These are phyloP conservation scores for Dryobota labecula DNA, from an alignment of 2,888 invertebrate species.

Conservation along the genomic window DNA sequence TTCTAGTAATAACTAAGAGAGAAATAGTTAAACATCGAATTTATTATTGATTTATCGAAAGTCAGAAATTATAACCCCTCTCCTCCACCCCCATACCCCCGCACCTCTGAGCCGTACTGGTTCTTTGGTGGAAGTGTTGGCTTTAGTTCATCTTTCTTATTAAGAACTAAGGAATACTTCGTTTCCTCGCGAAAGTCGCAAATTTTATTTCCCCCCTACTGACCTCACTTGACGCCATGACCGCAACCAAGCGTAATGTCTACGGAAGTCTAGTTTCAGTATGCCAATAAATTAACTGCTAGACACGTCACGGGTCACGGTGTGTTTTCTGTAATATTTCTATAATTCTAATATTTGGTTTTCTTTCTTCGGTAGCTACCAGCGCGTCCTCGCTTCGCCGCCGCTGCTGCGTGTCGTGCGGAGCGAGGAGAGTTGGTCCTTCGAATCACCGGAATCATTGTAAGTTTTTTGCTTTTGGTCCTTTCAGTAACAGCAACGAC, in stretches of 20 bases:
- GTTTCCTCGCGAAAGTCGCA: background rate
- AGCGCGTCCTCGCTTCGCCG: constrained; percentile 31
- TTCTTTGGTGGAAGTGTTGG: background rate
- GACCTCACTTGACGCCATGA: background rate
- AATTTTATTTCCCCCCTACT: background rate
- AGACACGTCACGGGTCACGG: background rate
- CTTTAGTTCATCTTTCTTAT: background rate
- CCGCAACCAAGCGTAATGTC: background rate
- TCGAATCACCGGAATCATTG: background rate
- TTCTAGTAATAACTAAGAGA: background rate
- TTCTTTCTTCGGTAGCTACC: background rate
- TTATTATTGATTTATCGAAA: background rate
- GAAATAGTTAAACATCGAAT: too few relatives aligned
- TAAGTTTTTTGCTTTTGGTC: background rate
- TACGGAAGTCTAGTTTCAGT: background rate
- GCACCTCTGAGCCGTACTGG: background rate
- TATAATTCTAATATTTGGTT: background rate
- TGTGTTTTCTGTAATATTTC: background rate
- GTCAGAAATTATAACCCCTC: background rate
- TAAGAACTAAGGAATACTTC: background rate
- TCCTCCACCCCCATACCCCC: accelerated
- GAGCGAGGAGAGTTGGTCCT: constrained; percentile 15
- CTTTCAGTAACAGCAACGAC: background rate
- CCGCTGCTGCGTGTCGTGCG: constrained; percentile 31
- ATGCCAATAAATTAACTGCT: background rate